These are phyloP conservation scores for human DNA, from an alignment of 2,113 vertebrate genomes.

Conservation along the genomic window GRCh38 chr9:36354001-36354500, in stretches of 20 bases:
- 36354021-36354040: neutral
- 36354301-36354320: no score
- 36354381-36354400: no score
- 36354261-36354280: no score
- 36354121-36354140: neutral
- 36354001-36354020: neutral
- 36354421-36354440: no score
- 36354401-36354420: no score
- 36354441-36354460: neutral
- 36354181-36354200: neutral
- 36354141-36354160: neutral
- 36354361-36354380: no score
- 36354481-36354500: neutral
- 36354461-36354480: neutral
- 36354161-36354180: neutral
- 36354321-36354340: no score
- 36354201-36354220: no score
- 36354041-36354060: neutral
- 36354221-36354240: no score
- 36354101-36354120: constrained; percentile 9
- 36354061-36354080: neutral
- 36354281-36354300: no score
- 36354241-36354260: no score
- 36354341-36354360: no score
- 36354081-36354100: neutral